Base-by-base conservation (phyloP, 2,113 vertebrate species). In the Psittacula cyanocephala region DNA sequence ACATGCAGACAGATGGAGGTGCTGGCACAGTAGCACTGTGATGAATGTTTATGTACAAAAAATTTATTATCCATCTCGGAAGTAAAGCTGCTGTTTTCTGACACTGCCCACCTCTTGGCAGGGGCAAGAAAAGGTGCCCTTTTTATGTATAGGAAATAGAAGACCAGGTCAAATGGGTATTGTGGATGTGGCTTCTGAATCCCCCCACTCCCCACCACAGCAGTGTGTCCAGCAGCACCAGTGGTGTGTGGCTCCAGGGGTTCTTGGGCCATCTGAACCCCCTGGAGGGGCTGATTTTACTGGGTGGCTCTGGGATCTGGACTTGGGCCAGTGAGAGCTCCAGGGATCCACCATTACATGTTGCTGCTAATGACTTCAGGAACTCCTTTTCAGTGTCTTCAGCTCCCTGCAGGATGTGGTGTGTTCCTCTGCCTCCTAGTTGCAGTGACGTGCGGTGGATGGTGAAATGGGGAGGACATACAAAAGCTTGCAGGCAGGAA, bases 371-470 rank as follows among this genome's bases (percentile, higher is more conserved):
- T 9, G 16, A 50, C 17, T 74, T 35, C 4, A 11, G 65, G 35
- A 78, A 11, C 11, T 74, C 16, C 18, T 81, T 70, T 69, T 22
- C 0, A 0, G 24, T 50, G 31, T 37, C 25, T 50, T 44, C 35
- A 64, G 65, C 27, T 33, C 12, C 50, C 50, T 17, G n/a, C 5
- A 14, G 57, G 49, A 57, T 49, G 18, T 5, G 27, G 33, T 28
- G 16, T 22, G 46, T 50, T 84, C 65, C 31, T 46, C 47, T 71
- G 57, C 11, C 3, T 87, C 57, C 12, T 39, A 17, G 33, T 44
- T 53, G 35, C 4, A 1, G 19, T 47, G 71, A 70, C 29, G 20
- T 49, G 37, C 0, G 0, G 33, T 39, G 23, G 59, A n/a, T 1
- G 2, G 33, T 46, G 75, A 60, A 60, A 46, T 2, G 4, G 37